phyloP scores from a whole-genome alignment of 2,113 vertebrate species.

The Chionis minor region DNA sequence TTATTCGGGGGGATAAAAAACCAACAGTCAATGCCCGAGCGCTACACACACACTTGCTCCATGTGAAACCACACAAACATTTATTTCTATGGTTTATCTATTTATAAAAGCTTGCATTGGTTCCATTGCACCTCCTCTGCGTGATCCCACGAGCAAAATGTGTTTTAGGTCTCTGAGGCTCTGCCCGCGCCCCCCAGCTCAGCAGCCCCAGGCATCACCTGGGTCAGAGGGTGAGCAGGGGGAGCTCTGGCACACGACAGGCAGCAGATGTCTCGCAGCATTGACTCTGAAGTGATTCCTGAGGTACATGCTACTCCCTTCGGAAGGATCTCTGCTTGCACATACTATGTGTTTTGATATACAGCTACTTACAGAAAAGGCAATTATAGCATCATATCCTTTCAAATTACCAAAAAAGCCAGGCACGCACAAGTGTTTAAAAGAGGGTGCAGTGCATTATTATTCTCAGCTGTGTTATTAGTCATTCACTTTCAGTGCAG shows the following conservation, averaged over 20 bases:
- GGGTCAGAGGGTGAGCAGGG: neutral
- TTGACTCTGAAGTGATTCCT: neutral
- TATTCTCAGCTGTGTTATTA: neutral
- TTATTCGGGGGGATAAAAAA: neutral
- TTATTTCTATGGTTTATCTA: neutral
- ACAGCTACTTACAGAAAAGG: neutral
- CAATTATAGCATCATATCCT: neutral
- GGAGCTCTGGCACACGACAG: neutral
- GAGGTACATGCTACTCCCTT: neutral
- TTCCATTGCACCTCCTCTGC: neutral
- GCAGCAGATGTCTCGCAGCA: neutral
- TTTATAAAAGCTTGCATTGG: neutral
- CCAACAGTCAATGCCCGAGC: neutral
- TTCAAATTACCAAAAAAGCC: neutral
- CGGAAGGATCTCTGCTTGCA: neutral
- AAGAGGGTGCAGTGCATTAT: neutral
- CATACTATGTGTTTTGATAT: neutral
- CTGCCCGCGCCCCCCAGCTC: rapidly evolving
- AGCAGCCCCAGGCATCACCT: neutral
- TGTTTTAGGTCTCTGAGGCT: neutral
- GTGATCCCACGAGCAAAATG: neutral
- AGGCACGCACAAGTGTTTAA: neutral
- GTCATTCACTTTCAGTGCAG: neutral
- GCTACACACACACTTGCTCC: neutral
- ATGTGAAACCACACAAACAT: neutral